These are phyloP conservation scores for Caerostris darwini DNA, from an alignment of 1,140 invertebrate species.

Conservation along the genomic window DNA sequence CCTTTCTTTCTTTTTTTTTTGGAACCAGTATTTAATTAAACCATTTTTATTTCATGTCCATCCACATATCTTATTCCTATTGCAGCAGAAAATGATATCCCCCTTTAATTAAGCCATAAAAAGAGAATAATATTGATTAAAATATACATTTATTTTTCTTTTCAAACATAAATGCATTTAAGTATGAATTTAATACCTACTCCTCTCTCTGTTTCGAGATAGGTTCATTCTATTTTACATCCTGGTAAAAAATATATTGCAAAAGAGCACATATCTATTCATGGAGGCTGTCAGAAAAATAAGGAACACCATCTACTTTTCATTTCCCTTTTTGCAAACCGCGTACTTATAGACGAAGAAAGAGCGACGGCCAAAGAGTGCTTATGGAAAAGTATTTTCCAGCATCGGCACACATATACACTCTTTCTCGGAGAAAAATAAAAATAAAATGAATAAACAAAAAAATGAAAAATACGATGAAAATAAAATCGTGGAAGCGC, in stretches of 20 bases:
- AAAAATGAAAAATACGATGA: background rate
- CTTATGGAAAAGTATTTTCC: constrained; percentile 50
- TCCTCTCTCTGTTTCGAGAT: no score
- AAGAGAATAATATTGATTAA: no score
- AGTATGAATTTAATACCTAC: no score
- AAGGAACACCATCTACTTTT: background rate
- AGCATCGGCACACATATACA: background rate
- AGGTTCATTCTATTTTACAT: no score
- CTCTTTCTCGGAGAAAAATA: background rate
- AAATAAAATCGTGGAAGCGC: constrained; percentile 60
- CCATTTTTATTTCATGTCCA: no score
- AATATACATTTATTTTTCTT: no score
- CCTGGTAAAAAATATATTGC: background rate
- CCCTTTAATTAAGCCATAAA: no score
- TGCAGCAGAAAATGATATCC: no score
- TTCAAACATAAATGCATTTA: no score
- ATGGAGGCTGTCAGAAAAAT: constrained; percentile 41
- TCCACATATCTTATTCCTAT: no score
- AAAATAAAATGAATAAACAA: background rate
- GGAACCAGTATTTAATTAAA: no score
- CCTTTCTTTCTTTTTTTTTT: no score
- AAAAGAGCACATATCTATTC: constrained; percentile 64
- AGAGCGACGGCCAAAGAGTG: background rate
- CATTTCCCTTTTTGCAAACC: background rate
- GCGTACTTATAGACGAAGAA: background rate